A percentile compares a stretch with the other conserved stretches of the same genome.
phyloP scores from a whole-genome alignment of 2,113 vertebrate genomes.

The Apteryx mantelli region DNA sequence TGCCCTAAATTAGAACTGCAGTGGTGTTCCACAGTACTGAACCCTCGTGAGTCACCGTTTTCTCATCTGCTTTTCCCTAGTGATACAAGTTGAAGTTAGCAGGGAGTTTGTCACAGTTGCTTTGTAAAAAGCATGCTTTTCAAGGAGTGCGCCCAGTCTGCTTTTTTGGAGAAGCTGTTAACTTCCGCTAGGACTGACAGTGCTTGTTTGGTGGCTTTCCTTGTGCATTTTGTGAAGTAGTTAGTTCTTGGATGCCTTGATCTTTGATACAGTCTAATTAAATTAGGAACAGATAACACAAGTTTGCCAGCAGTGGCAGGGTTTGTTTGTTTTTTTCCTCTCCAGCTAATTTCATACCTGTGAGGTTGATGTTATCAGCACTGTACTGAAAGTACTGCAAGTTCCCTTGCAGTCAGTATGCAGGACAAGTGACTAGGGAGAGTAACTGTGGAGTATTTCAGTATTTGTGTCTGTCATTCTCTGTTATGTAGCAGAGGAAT shows the following conservation, averaged over 20 bases:
- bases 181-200: neutral
- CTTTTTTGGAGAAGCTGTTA: neutral
- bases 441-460: neutral
- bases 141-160: neutral
- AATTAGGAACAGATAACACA: neutral
- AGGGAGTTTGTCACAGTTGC: neutral
- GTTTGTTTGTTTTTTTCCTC: neutral
- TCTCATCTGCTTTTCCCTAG: neutral
- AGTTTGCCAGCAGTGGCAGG: neutral
- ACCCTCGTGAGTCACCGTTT: neutral
- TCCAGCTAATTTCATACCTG: neutral
- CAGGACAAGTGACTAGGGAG: neutral
- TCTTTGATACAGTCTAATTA: neutral
- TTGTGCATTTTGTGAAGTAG: neutral
- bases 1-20: neutral
- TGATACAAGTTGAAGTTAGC: neutral
- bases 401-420: neutral
- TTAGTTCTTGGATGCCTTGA: neutral
- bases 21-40: neutral
- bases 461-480: neutral
- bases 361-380: neutral
- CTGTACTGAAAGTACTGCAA: neutral
- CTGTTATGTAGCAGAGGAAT: neutral
- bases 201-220: neutral
- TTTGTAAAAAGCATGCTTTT: neutral